phyloP scores from a whole-genome alignment of 2,888 invertebrate genomes.

The Ochropacha duplaris region DNA sequence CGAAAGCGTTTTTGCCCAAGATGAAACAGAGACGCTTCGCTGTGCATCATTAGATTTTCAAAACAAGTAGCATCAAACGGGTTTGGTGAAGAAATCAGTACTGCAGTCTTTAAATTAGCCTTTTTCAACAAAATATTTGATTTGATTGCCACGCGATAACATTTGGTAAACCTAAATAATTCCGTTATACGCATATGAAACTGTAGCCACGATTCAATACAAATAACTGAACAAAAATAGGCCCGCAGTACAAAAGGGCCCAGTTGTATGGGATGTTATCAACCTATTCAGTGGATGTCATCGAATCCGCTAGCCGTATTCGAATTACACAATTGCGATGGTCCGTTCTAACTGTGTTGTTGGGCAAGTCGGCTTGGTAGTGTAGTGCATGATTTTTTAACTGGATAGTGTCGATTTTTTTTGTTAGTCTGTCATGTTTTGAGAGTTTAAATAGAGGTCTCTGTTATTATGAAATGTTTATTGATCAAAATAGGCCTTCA shows the following conservation, averaged over 20 bases:
- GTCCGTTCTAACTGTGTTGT: constrained; percentile 31
- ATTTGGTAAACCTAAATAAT: constrained; percentile 17
- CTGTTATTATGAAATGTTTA: no score
- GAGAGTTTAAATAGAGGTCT: no score
- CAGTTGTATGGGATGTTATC: constrained; percentile 39
- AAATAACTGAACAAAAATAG: constrained; percentile 19
- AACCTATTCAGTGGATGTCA: constrained; percentile 48
- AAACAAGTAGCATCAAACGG: no score
- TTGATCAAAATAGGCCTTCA: no score
- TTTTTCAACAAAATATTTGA: no score
- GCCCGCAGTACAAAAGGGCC: constrained; percentile 16
- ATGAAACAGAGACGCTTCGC: no score
- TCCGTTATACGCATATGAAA: constrained; percentile 22
- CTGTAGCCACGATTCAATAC: constrained; percentile 19
- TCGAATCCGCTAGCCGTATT: constrained; percentile 43
- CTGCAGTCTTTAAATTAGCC: no score
- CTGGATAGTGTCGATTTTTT: constrained; percentile 6
- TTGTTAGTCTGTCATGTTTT: neutral
- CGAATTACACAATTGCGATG: constrained; percentile 47
- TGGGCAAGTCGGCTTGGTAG: constrained; percentile 8
- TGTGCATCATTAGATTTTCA: no score
- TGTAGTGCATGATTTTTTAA: constrained; percentile 7
- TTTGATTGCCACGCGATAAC: neutral
- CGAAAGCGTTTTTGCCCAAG: no score
- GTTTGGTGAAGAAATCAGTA: no score